Conservation (phyloP, 2,888 invertebrate genomes). For the Archips crataeganus region DNA sequence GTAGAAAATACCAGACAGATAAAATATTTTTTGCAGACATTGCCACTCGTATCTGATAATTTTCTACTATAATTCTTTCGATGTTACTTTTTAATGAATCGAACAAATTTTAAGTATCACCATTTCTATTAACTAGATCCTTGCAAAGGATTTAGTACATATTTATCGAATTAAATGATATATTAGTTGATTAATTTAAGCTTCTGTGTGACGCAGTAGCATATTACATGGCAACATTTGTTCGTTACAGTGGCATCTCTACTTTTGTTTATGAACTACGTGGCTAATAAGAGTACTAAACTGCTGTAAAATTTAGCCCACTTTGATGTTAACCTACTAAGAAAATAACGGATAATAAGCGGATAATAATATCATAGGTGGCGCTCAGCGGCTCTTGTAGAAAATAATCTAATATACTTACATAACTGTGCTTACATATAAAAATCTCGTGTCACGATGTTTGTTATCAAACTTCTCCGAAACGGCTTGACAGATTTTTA, state of each 20-base stretch:
- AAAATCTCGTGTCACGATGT: too few species aligned
- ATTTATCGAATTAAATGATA: not conserved
- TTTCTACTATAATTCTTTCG: conserved; percentile 15
- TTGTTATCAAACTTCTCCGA: too few species aligned
- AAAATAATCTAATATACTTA: too few species aligned
- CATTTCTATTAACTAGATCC: not conserved
- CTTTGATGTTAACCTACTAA: not conserved
- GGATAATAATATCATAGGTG: too few species aligned
- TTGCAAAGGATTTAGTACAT: not conserved
- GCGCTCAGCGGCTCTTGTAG: not conserved
- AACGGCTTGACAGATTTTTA: too few species aligned
- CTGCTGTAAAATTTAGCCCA: not conserved
- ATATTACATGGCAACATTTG: conserved; percentile 2
- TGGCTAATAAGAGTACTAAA: not conserved
- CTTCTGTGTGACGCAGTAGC: not conserved
- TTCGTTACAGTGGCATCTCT: not conserved
- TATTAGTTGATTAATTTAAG: not conserved
- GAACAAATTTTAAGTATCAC: not conserved
- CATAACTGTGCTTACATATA: too few species aligned
- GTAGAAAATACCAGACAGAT: conserved; percentile 38
- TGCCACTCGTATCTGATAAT: conserved; percentile 5
- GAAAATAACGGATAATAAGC: too few species aligned
- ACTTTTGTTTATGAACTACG: not conserved
- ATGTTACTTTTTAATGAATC: not conserved
- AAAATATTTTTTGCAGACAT: conserved; percentile 13